Evolutionary conservation across 2,888 invertebrate species (phyloP).

Genomic region (Eupithecia exiguata): DNA sequence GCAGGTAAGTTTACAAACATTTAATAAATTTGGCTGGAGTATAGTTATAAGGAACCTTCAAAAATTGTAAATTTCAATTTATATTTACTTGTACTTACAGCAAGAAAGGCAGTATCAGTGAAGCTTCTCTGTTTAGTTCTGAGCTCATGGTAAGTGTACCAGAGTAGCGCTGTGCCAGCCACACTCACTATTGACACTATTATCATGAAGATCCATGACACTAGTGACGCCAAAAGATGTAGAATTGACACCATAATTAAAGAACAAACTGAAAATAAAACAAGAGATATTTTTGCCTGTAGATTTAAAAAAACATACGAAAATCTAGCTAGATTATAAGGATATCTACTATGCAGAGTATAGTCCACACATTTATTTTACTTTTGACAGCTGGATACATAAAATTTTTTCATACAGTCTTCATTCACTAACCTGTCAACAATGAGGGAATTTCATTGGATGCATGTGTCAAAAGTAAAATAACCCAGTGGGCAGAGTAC

Average conservation of each 20-base stretch:
- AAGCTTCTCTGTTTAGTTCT: constrained; percentile 82
- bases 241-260: constrained; percentile 92
- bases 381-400: background rate
- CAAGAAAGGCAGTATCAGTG: constrained; percentile 60
- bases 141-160: constrained; percentile 94
- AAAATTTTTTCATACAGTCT: background rate
- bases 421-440: background rate
- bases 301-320: background rate
- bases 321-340: background rate
- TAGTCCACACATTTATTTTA: background rate
- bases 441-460: background rate
- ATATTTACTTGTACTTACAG: constrained; percentile 59
- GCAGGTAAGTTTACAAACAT: no score
- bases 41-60: background rate
- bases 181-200: constrained; percentile 90
- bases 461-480: background rate
- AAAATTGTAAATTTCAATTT: background rate
- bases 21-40: no score
- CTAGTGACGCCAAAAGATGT: constrained; percentile 91
- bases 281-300: background rate
- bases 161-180: constrained; percentile 90
- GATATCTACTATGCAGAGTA: background rate
- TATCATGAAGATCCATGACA: constrained; percentile 95
- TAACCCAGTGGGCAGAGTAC: background rate
- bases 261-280: constrained; percentile 88